Evolutionary conservation across 37 sponge, comb jelly and placozoan species (phyloP), one percentile per base, ranked within the genome.

Genomic region (Eunapius fragilis): DNA sequence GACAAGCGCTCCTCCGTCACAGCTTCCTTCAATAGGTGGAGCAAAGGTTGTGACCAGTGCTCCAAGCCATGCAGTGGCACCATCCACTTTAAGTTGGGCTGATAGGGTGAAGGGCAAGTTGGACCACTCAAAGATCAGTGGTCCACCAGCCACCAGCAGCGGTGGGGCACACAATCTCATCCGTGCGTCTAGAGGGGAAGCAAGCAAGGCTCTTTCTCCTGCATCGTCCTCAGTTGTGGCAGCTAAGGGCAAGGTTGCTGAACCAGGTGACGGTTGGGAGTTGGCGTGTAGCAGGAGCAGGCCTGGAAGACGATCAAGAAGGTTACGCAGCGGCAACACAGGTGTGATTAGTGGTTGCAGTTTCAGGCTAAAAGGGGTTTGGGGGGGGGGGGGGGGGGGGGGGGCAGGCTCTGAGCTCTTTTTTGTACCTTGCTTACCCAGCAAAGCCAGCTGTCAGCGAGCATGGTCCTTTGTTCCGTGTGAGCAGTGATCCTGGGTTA

Each of bases 31-130:
- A 17, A 19, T 58, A 58, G 14, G 22, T 58, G 58, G 6, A 19
- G 58, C 58, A 58, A 58, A 58, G 58, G 19, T 58, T 58, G 22
- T 13, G 1, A 58, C 58, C 17, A 58, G 14, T 2, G 22, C 58
- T 19, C 14, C 58, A 1, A 17, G 58, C 58, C 7, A 58, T 58
- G 58, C 17, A 13, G 14, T 2, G 14, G 31, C 25, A 5, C n/a
- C 33, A n/a, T 7, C 11, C 35, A 25, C 14, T 37, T 75, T 49
- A 10, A 84, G 87, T 22, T 91, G 91, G 91, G 91, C 91, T 68
- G 91, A 91, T 25, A 45, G 91, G 34, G 91, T 91, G 77, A 91
- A 35, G 45, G 89, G 89, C 58, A 58, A 58, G 17, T 12, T 58
- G 41, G 41, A 41, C 41, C 6, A 3, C 14, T 58, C 58, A 12